Percentiles rank a stretch among this genome's conserved stretches.
Conservation (phyloP, 1,140 invertebrate species). For the Eumaeus atala region DNA sequence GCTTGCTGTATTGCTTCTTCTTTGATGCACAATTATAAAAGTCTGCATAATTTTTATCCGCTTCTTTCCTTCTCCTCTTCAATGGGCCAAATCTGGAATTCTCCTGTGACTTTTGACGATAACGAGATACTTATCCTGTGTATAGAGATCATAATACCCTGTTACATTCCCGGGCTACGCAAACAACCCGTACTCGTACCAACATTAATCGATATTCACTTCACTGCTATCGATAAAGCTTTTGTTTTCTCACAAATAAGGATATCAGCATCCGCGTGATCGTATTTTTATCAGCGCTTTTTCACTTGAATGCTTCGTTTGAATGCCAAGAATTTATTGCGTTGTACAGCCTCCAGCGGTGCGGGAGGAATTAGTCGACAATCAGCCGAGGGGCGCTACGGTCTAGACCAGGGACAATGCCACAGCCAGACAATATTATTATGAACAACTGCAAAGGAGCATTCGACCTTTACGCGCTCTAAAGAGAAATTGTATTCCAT, state of each 20-base stretch:
- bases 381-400: slow-evolving; percentile 23
- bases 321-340: slow-evolving; percentile 66
- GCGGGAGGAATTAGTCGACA: slow-evolving; percentile 46
- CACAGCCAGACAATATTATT: slow-evolving; percentile 23
- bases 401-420: slow-evolving; percentile 25
- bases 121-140: no score
- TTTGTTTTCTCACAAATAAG: slow-evolving; percentile 50
- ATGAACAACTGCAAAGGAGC: slow-evolving; percentile 5
- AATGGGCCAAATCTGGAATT: no score
- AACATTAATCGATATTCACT: not conserved
- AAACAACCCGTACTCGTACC: not conserved
- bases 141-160: no score
- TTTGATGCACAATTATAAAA: no score
- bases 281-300: slow-evolving; percentile 59
- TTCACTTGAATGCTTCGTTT: slow-evolving; percentile 50
- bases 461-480: not conserved
- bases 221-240: slow-evolving; percentile 14
- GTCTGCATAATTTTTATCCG: no score
- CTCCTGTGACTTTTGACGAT: no score
- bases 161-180: not conserved
- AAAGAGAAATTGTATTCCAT: not conserved
- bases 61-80: no score
- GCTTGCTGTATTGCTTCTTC: no score
- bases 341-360: slow-evolving; percentile 51
- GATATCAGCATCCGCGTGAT: slow-evolving; percentile 39